Base-by-base conservation (phyloP, 1,140 invertebrate species). In the Euschistus heros region DNA sequence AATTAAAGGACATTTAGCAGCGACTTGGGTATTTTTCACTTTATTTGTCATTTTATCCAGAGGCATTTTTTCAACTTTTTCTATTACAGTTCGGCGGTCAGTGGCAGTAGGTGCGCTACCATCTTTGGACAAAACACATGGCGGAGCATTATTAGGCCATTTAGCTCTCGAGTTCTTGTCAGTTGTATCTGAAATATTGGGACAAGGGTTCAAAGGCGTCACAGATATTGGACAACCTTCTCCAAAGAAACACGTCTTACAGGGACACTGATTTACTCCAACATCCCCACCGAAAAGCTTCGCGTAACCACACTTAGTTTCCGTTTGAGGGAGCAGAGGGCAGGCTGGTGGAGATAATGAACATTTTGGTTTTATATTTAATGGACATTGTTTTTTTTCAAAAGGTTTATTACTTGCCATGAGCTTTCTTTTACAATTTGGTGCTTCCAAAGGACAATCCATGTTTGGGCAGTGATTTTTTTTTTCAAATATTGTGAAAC, bases 401-500 rank as follows among this genome's bases (percentile, higher is more conserved):
- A 24, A 57, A 5, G 22, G 22, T 57, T 26, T 26, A 26, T 57
- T 26, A 15, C 6, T 24, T 24, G 24, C 5, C 54, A 57, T 57
- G 18, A 57, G 54, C 24, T 57, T 57, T 27, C 54, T 57, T 26
- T 57, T 57, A 15, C 54, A 57, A 5, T 57, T 20, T 24, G 54
- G 54, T 57, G 5, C 7, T 26, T 57, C 54, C 15, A 57, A 24
- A 4, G 54, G 54, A 26, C 54, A 57, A 10, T 6, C 10, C 33
- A 37, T 37, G 13, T 6, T 37, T 37, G 3, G 7, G 33, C 33
- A 6, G 3, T 37, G 33, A 37, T 6, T 6, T 10, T 37, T 37
- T 37, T 37, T 37, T 10, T 10, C 33, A 10, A 37, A 10, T 37
- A 10, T 37, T 10, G 33, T 37, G 1, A 37, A 10, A 10, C 7